phyloP scores from a whole-genome alignment of 2,888 invertebrate species.

The Ceratothoa steindachneri region DNA sequence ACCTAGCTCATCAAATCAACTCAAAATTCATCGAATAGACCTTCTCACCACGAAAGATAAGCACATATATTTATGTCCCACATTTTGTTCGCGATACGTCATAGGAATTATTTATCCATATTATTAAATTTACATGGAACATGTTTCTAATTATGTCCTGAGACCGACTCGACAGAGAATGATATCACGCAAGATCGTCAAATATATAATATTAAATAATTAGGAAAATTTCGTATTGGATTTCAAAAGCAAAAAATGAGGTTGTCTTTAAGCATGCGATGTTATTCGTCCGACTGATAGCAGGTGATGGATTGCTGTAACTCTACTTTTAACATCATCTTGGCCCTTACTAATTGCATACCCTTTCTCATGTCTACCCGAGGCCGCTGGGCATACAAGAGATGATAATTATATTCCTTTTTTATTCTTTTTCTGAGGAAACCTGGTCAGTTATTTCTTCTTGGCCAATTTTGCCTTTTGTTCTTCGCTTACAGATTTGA shows the following conservation, averaged over 20 bases:
- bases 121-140: not conserved
- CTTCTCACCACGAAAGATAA: too few species aligned
- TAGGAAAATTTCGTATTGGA: not conserved
- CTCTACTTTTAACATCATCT: not conserved
- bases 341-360: slow-evolving; percentile 1
- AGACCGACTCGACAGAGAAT: not conserved
- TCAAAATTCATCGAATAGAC: too few species aligned
- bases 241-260: too few species aligned
- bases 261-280: slow-evolving; percentile 1
- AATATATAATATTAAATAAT: not conserved
- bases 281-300: not conserved
- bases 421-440: not conserved
- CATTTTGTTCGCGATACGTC: too few species aligned
- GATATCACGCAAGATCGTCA: not conserved
- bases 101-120: not conserved
- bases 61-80: too few species aligned
- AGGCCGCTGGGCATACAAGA: not conserved
- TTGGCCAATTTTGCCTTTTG: too few species aligned
- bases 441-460: too few species aligned
- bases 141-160: not conserved
- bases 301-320: not conserved
- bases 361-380: not conserved
- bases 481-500: too few species aligned
- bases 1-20: too few species aligned
- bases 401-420: not conserved